Base-by-base conservation (phyloP, 2,797 vertebrate genomes). In the Ceyx erithaca region DNA sequence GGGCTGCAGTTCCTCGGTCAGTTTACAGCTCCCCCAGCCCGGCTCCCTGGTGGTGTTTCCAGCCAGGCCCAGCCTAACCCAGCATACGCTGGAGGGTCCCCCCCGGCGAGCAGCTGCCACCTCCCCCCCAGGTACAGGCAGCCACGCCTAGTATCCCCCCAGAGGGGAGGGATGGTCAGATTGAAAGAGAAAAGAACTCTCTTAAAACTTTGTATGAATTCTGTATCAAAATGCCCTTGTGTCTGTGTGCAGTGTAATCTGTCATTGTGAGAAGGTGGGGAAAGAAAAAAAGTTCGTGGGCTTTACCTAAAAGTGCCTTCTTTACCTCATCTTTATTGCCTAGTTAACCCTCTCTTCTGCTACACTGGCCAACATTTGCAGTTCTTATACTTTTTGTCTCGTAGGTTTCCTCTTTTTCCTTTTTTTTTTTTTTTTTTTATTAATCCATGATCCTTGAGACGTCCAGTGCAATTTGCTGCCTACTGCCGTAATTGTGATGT, bases 171-270 rank as follows among this genome's bases (percentile, higher is more conserved):
- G 21, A 45, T 40, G 49, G 41, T 48, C 46, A 25, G 41, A 19
- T 19, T 23, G 45, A 30, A 81, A 48, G 15, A 31, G 21, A 35
- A 14, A 19, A 6, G 61, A 68, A 67, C 4, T 26, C 66, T 1
- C 1, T 1, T 19, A 2, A 35, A 55, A 48, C 14, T 21, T 87
- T 3, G 6, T 40, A 18, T 6, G 19, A 67, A 19, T 48, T 2
- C 4, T 6, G 1, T 3, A 12, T 16, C 4, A 46, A 48, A 14
- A 35, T 55, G 76, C 45, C 1, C 0, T 61, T 6, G 2, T 0
- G 0, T 37, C 14, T n/a, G 17, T 90, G 62, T 48, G 21, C 21
- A 26, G 48, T 14, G 20, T 67, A 84, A 77, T 45, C 52, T 67
- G 51, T 19, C 4, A 2, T 91, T 12, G 35, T 58, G 22, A 80